phyloP scores from a whole-genome alignment of 2,797 vertebrate species.

The Microhierax caerulescens region DNA sequence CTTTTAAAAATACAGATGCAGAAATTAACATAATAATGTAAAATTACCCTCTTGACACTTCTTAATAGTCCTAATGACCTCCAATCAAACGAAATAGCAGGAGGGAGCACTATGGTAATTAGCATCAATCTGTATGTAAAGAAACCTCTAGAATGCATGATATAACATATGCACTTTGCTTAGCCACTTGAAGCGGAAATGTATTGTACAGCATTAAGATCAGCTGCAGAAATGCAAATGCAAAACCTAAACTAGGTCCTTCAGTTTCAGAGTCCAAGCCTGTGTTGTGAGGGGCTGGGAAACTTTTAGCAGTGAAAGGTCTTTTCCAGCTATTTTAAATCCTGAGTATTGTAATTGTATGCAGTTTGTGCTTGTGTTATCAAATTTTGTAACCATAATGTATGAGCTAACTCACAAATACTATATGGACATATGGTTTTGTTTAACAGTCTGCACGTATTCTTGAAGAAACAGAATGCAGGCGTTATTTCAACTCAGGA shows the following conservation, averaged over 20 bases:
- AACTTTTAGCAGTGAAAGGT: not conserved
- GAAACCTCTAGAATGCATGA: not conserved
- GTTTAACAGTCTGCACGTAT: too few relatives aligned
- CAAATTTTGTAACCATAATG: too few relatives aligned
- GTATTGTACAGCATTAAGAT: not conserved
- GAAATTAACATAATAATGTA: not conserved
- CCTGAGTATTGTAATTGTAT: not conserved
- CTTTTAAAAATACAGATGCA: not conserved
- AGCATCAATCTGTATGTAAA: not conserved
- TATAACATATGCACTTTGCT: not conserved
- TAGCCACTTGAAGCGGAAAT: accelerated
- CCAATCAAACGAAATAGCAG: not conserved
- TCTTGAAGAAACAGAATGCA: too few relatives aligned
- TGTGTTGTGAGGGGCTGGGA: not conserved
- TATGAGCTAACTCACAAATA: too few relatives aligned
- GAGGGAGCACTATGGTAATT: not conserved
- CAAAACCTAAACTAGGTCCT: not conserved
- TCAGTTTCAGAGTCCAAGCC: not conserved
- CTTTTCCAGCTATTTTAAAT: not conserved
- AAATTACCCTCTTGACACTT: not conserved
- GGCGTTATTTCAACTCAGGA: too few relatives aligned
- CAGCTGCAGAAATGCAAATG: not conserved
- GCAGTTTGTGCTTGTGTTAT: not conserved
- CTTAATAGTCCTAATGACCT: not conserved
- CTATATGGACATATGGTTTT: too few relatives aligned